Evolutionary conservation across 1,140 invertebrate species (phyloP), one percentile per base, ranked within the genome.

Genomic region (Ptiloglossa arizonensis): DNA sequence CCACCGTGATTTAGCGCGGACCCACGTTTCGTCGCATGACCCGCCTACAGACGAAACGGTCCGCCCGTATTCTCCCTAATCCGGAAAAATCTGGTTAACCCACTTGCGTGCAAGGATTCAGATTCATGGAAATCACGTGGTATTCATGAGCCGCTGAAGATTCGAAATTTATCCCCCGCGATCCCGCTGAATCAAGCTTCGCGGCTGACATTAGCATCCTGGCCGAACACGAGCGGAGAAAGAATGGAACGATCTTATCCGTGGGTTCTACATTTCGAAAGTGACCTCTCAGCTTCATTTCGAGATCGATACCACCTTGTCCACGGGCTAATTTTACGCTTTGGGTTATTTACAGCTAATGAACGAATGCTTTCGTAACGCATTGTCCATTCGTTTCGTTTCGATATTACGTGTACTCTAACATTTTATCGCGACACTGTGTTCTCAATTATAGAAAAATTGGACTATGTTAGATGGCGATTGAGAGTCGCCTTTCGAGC

Each of bases 1-100:
- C 41, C 64, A 29, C 56, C 59, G 79, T 88, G 82, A 88, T 86
- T 84, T 85, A 86, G 63, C 60, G 52, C 66, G 62, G 8, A 71
- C 57, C 62, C 75, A 76, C 68, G 79, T 74, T 76, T 76, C 70
- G 73, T 82, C 73, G 48, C 41, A 44, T 57, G 66, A 29, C 56
- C 22, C 70, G 70, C 13, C 38, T 60, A 24, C 57, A 24, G 27
- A 68, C 74, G 52, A 68, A 50, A 71, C 27, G 59, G 27, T n/a
- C 56, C 69, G 66, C 19, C 52, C 69, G 50, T 70, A 22, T 83
- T 76, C 52, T 52, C 27, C 72, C 60, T 78, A 73, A 85, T 81
- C 50, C 57, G 46, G 54, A 60, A 70, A 59, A 78, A 41, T 59
- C 57, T 48, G 19, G 54, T 73, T 82, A 82, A 83, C 64, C 77